Base-by-base conservation (phyloP, 2,888 invertebrate genomes). In the Papilio gigon region DNA sequence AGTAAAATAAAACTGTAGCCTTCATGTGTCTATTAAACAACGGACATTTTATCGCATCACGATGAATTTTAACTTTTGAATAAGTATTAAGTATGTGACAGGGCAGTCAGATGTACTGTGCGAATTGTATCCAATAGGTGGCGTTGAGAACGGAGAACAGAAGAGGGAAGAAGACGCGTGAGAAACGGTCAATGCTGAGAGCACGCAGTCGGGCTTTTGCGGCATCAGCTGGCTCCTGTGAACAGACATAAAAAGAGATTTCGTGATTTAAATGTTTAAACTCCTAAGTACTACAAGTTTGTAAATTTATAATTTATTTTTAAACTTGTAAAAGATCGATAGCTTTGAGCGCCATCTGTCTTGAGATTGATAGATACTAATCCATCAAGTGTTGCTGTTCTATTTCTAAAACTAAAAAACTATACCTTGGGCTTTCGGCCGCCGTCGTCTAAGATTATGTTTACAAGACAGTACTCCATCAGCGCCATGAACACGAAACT, bases 401-500 rank as follows among this genome's bases (percentile, higher is more conserved):
- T 47, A 8, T 44, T n/a, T 44, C 11, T 35, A 35, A n/a, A n/a
- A 14, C n/a, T 44, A 22, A 11, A 44, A 22, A 22, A 12, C 2
- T 33, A 71, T 85, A 93, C 79, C 93, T 93, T 83, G 73, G 93
- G 80, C 91, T 93, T 79, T 0, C 94, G 93, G 71, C 95, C 95
- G 0, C 94, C 94, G 78, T 97, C 95, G 12, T 96, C 95, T 17
- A 96, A 92, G 0, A 96, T 95, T 33, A 96, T 97, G 82, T 97
- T 97, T 33, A 98, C 97, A 73, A 97, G 88, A 76, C 97, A 97
- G 83, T 97, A 98, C 83, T 98, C 97, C 97, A 98, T 98, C 63
- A 98, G 86, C 0, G 97, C 97, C 96, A 98, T 96, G 83, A 98
- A 98, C 80, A 98, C 97, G 87, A 98, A 97, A 70, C 95, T 95